phyloP scores from a whole-genome alignment of 2,113 vertebrate genomes.

The Stigmatopora argus region DNA sequence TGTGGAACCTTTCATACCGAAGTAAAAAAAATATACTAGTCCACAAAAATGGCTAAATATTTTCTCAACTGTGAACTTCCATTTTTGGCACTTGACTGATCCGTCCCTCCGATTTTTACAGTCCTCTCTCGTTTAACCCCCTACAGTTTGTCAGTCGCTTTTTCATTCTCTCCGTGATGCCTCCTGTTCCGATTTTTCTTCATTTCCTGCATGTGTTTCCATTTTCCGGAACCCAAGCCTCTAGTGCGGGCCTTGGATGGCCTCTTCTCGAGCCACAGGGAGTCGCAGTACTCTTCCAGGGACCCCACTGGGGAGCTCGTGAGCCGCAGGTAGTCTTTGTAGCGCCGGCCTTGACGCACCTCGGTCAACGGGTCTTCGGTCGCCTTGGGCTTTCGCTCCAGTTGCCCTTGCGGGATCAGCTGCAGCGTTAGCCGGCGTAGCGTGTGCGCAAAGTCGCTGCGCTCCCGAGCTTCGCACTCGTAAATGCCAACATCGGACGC shows the following conservation, averaged over 20 bases:
- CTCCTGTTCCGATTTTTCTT: conserved; percentile 91
- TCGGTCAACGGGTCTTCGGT: conserved; percentile 61
- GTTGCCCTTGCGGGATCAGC: conserved; percentile 80
- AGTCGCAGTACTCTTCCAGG: conserved; percentile 93
- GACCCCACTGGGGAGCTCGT: conserved; percentile 82
- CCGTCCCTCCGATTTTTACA: neutral
- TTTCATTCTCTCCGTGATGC: conserved; percentile 69
- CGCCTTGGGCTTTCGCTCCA: conserved; percentile 74
- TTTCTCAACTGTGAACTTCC: neutral
- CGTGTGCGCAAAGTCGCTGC: conserved; percentile 81
- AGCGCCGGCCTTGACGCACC: conserved; percentile 70
- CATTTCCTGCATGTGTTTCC: conserved; percentile 94
- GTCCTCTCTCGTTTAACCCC: neutral
- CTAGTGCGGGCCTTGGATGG: conserved; percentile 62
- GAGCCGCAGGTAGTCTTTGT: conserved; percentile 90
- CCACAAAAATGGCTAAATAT: neutral
- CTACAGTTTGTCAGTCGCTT: conserved; percentile 2
- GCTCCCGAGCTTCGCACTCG: conserved; percentile 86
- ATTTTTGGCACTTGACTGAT: neutral
- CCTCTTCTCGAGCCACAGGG: conserved; percentile 89
- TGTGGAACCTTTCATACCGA: neutral
- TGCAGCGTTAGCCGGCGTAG: conserved; percentile 81
- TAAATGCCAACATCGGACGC: conserved; percentile 81
- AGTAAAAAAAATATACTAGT: neutral
- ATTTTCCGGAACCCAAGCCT: conserved; percentile 76